Evolutionary conservation across 1,140 invertebrate genomes (phyloP), one percentile per base, ranked within the genome.

Genomic region (Bombus waltoni): DNA sequence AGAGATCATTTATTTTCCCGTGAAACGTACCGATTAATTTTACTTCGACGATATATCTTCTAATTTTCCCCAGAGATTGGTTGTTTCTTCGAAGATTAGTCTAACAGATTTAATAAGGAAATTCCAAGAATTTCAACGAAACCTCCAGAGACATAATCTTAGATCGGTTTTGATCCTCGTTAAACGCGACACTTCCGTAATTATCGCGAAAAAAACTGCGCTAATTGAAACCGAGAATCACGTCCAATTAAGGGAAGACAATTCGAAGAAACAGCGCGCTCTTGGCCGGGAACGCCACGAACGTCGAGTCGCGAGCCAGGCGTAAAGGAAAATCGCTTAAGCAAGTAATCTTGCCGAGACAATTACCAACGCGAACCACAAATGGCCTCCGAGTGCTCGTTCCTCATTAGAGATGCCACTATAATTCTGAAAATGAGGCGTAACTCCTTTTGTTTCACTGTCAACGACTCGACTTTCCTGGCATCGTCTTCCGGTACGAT

Each of bases 311-410:
- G 6, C 10, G 22, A 66, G 57, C 8, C 10, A 35, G 40, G 47
- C 44, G 44, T 38, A 62, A 79, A 72, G 83, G 76, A 72, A 79
- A 79, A 72, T 84, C 83, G 83, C 53, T 78, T 84, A 35, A 73
- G 40, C 83, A 35, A 85, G 78, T 57, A 81, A 85, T 85, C 83
- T 74, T 47, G 42, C 42, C 13, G 40, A 65, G 83, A 74, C 77
- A 85, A 81, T 85, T 85, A 59, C 83, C 32, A 85, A 44, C 65
- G 78, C 47, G 75, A 86, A 82, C 72, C 72, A 76, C 79, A 76
- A 86, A 82, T 86, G 44, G 32, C 71, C 65, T 38, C 40, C 38
- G 72, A 66, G 77, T 53, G 77, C 62, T 57, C n/a, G 38, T 65
- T 71, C 72, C 79, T 86, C 80, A 86, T 86, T 86, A 70, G 40